A percentile compares a stretch with the other conserved stretches of the same genome.
phyloP scores from a whole-genome alignment of 1,140 invertebrate genomes.

The Aleiodes sp. region DNA sequence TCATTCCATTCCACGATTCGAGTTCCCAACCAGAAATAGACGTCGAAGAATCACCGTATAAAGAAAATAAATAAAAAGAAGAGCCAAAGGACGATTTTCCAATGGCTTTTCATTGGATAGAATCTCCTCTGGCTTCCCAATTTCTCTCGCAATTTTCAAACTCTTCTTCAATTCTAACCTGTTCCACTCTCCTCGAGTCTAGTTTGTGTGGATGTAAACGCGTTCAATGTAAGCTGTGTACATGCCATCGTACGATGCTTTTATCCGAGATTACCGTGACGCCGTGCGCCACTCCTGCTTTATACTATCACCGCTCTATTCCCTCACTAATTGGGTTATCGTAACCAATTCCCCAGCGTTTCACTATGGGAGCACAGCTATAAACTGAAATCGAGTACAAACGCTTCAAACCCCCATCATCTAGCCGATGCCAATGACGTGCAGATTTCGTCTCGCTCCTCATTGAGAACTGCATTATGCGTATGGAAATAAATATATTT shows the following conservation, averaged over 20 bases:
- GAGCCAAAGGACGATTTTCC: conserved; percentile 23
- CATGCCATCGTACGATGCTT: conserved; percentile 8
- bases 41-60: neutral
- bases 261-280: conserved; percentile 20
- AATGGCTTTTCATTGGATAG: conserved; percentile 3
- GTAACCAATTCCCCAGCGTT: conserved; percentile 45
- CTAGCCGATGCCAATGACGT: conserved; percentile 15
- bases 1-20: conserved; percentile 28
- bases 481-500: too few species aligned
- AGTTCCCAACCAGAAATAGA: conserved; percentile 19
- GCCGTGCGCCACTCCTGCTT: conserved; percentile 2
- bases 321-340: conserved; percentile 48
- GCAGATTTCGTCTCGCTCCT: conserved; percentile 4
- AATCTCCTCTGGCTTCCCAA: neutral
- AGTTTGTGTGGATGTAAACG: neutral
- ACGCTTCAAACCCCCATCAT: conserved; percentile 32
- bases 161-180: neutral
- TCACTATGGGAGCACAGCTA: neutral
- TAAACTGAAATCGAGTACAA: conserved; percentile 33
- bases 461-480: too few species aligned
- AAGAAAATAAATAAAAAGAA: neutral
- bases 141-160: conserved; percentile 1
- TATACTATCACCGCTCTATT: neutral
- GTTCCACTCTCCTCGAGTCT: neutral
- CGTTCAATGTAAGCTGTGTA: neutral